Evolutionary conservation across 1,140 invertebrate species (phyloP).

Genomic region (Bombus breviceps): DNA sequence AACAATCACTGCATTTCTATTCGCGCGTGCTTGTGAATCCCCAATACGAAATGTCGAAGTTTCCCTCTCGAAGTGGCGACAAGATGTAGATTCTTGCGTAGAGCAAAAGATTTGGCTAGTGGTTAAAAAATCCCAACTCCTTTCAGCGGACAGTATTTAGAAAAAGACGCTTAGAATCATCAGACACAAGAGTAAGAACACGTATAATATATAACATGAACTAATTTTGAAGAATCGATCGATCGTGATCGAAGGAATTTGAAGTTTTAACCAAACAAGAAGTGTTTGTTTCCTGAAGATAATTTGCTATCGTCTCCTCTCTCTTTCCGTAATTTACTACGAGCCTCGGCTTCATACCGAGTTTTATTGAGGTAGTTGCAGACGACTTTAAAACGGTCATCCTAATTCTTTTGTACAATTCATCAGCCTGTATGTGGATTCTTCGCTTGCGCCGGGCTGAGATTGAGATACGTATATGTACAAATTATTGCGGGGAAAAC

Average conservation of each 20-base stretch:
- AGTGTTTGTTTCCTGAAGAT: slow-evolving; percentile 32
- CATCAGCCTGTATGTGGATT: slow-evolving; percentile 31
- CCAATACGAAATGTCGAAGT: neutral
- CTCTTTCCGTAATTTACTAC: slow-evolving; percentile 11
- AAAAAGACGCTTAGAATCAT: slow-evolving; percentile 16
- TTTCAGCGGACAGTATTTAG: neutral
- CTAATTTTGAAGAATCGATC: slow-evolving; percentile 17
- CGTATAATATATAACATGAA: slow-evolving; percentile 35
- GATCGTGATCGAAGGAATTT: slow-evolving; percentile 36
- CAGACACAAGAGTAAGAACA: slow-evolving; percentile 19
- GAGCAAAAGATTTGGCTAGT: slow-evolving; percentile 10
- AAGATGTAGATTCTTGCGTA: neutral
- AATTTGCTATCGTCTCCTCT: slow-evolving; percentile 21
- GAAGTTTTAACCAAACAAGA: slow-evolving; percentile 31
- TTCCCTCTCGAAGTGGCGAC: neutral
- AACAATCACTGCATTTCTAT: neutral
- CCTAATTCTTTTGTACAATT: slow-evolving; percentile 56
- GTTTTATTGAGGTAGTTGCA: slow-evolving; percentile 59
- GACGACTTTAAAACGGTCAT: slow-evolving; percentile 48
- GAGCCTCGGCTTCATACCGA: slow-evolving; percentile 52
- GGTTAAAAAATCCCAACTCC: slow-evolving; percentile 20
- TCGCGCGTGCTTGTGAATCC: neutral
- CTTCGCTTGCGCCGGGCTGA: slow-evolving; percentile 26
- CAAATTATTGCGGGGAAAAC: slow-evolving; percentile 36
- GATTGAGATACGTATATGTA: slow-evolving; percentile 48